phyloP scores from a whole-genome alignment of 2,888 invertebrate species.

The Rhagonycha fulva region DNA sequence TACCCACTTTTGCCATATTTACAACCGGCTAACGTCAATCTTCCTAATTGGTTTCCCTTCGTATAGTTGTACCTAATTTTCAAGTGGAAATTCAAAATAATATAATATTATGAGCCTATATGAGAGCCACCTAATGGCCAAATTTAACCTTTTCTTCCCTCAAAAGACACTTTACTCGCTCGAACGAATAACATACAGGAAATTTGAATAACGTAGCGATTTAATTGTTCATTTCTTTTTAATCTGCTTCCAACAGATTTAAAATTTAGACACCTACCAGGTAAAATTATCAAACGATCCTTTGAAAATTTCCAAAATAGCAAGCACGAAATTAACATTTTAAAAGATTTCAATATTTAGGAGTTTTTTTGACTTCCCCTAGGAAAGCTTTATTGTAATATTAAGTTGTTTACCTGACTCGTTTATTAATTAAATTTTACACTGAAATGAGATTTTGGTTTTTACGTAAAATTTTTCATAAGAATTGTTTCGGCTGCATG shows the following conservation, averaged over 20 bases:
- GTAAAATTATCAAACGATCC: neutral
- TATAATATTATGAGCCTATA: too few species aligned
- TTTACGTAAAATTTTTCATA: neutral
- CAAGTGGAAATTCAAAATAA: too few species aligned
- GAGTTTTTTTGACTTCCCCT: neutral
- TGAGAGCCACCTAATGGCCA: too few species aligned
- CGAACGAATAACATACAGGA: too few species aligned
- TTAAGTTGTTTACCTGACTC: neutral
- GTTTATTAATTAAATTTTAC: constrained; percentile 1
- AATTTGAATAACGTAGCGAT: too few species aligned
- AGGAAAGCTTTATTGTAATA: neutral
- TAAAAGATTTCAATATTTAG: neutral
- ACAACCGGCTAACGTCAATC: too few species aligned
- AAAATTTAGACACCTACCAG: neutral
- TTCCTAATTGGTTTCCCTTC: neutral
- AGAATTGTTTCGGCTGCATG: neutral
- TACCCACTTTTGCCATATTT: neutral
- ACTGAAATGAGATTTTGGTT: neutral
- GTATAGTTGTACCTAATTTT: neutral
- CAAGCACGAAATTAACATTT: neutral
- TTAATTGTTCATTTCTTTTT: too few species aligned
- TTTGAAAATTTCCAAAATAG: neutral
- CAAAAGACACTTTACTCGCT: too few species aligned
- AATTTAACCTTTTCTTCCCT: too few species aligned
- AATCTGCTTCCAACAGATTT: too few species aligned